A percentile compares a stretch with the other conserved stretches of the same genome.
Conservation (phyloP, 2,888 invertebrate species). For the Noctuana brunneofusca region DNA sequence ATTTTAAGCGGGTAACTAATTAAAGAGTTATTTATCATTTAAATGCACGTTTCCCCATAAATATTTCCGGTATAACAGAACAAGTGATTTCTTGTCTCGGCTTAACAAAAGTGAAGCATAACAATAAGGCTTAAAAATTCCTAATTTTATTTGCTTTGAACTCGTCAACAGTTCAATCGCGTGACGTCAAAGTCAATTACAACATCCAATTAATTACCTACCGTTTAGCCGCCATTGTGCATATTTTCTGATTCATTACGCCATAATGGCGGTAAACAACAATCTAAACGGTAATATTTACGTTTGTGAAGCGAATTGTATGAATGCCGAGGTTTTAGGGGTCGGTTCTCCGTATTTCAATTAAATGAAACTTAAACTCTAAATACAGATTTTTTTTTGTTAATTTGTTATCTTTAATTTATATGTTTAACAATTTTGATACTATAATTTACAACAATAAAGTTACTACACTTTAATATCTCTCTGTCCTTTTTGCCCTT, state of each 20-base stretch:
- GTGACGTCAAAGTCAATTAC: conserved; percentile 46
- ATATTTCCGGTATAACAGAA: no score
- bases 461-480: no score
- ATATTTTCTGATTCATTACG: conserved; percentile 67
- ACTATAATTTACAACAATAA: no score
- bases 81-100: neutral
- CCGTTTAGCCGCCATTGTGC: conserved; percentile 51
- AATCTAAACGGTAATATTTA: conserved; percentile 69
- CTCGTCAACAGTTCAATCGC: conserved; percentile 24
- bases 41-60: no score
- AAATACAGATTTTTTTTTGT: no score
- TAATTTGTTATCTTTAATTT: no score
- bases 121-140: neutral
- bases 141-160: neutral
- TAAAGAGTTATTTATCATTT: no score
- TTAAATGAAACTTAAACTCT: no score
- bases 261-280: conserved; percentile 67
- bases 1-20: no score
- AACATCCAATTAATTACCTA: conserved; percentile 64
- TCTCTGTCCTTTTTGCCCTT: no score
- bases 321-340: conserved; percentile 18
- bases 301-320: conserved; percentile 45
- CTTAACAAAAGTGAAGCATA: neutral
- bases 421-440: no score
- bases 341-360: neutral